phyloP scores from a whole-genome alignment of 2,113 vertebrate species.

The Thomomys bottae region DNA sequence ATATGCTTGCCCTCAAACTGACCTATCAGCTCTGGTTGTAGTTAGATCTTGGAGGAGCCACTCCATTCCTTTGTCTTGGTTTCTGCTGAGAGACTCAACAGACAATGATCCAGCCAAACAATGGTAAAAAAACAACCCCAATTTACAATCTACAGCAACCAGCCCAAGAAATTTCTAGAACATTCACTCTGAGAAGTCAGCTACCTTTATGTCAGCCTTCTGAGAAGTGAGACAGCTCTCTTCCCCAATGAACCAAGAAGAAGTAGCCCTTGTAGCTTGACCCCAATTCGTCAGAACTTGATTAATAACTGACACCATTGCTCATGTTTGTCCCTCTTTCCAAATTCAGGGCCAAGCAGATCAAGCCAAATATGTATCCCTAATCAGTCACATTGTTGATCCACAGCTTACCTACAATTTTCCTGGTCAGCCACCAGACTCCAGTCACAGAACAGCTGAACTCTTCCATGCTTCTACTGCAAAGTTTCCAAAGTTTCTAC shows the following conservation, averaged over 20 bases:
- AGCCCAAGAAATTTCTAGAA: not conserved
- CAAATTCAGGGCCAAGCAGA: not conserved
- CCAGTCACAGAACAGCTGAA: no score
- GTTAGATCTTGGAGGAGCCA: not conserved
- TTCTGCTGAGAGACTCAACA: conserved; percentile 2
- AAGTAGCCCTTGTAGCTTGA: not conserved
- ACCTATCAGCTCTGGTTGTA: not conserved
- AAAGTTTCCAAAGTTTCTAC: no score
- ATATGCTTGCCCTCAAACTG: not conserved
- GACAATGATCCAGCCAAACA: not conserved
- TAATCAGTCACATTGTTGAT: not conserved
- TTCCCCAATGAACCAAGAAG: not conserved
- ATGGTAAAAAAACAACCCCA: not conserved
- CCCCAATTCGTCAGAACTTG: not conserved
- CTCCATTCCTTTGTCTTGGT: not conserved
- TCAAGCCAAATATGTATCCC: not conserved
- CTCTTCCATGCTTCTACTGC: not conserved
- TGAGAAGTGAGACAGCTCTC: not conserved
- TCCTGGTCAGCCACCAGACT: not conserved
- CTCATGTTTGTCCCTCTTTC: not conserved
- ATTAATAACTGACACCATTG: not conserved
- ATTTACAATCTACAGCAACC: not conserved
- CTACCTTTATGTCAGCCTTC: not conserved
- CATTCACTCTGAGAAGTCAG: not conserved
- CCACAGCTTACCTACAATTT: not conserved